These are phyloP conservation scores for Phodopus roborovskii DNA, from an alignment of 2,113 vertebrate species.

Conservation along the genomic window DNA sequence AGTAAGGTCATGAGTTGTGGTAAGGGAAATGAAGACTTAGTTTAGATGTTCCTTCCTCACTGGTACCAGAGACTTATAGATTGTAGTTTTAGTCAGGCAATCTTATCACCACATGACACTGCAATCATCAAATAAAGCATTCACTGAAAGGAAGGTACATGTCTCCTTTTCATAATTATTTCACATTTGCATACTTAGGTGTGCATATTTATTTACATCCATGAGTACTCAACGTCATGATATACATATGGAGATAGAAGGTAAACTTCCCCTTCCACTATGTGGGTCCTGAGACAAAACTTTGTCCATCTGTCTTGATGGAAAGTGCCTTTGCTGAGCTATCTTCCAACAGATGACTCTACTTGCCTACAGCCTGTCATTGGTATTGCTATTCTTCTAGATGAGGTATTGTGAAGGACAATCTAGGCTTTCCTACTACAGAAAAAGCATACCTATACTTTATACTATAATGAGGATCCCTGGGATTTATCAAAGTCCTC, in stretches of 20 bases:
- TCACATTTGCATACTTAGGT: not conserved
- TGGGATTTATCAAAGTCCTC: not conserved
- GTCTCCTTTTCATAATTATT: not conserved
- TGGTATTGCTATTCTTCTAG: not conserved
- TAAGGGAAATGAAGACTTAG: not conserved
- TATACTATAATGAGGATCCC: not conserved
- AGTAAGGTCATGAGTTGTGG: not conserved
- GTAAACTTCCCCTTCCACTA: not conserved
- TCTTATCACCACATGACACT: not conserved
- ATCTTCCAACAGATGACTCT: not conserved
- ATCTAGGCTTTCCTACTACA: fast-evolving
- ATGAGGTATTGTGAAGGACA: not conserved
- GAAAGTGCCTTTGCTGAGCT: not conserved
- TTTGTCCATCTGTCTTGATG: too few relatives aligned
- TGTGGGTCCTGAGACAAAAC: not conserved
- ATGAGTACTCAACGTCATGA: not conserved
- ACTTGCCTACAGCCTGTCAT: not conserved
- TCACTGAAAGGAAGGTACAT: not conserved
- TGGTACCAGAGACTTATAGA: not conserved
- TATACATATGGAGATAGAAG: not conserved
- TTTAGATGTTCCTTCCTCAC: not conserved
- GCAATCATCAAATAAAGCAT: not conserved
- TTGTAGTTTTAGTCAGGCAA: not conserved
- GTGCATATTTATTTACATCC: too few relatives aligned
- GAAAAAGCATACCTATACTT: not conserved